Base-by-base conservation (phyloP, 1,140 invertebrate species). In the Eriosoma lanigerum region DNA sequence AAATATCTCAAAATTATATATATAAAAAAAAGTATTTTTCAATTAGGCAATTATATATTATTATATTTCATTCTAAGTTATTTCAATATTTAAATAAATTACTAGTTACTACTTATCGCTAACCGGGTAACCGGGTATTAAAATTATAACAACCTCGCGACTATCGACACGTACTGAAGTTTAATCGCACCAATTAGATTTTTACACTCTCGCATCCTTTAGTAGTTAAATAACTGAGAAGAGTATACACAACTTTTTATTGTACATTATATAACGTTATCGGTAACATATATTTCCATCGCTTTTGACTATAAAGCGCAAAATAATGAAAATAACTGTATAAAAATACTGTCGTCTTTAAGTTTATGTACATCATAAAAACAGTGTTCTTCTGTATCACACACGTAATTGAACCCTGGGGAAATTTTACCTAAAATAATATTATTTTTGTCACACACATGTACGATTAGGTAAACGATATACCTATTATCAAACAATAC, bases 391-490 rank as follows among this genome's bases (percentile, higher is more conserved):
- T 21, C 17, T 66, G 10, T 21, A 44, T 44, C n/a, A 68, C n/a
- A 44, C n/a, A 46, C 21, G n/a, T 46, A 44, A 68, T 46, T 24
- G 64, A 46, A 24, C 64, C 64, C 64, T n/a, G n/a, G 64, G 64
- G 64, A 68, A 68, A 46, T 68, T 44, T 68, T 68, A 24, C 64
- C 38, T 44, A 68, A 68, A 68, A 44, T 46, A n/a, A 24, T 68
- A 46, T 44, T 44, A 44, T 44, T 46, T 26, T 13, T 15, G 3
- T 3, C 12, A 29, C 9, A 17, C 19, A 62, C 17, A 17, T 62
- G 8, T 32, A 62, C 8, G 15, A 48, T 48, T 13, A 3, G 0
- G 19, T 58, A 24, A 4, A 58, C 12, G 21, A 26, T 58, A 24
- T 15, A 1, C 12, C 15, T 0, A 21, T 24, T 1, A 1, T 5